Conservation (phyloP, 1,140 invertebrate species). For the Prorops nasuta region DNA sequence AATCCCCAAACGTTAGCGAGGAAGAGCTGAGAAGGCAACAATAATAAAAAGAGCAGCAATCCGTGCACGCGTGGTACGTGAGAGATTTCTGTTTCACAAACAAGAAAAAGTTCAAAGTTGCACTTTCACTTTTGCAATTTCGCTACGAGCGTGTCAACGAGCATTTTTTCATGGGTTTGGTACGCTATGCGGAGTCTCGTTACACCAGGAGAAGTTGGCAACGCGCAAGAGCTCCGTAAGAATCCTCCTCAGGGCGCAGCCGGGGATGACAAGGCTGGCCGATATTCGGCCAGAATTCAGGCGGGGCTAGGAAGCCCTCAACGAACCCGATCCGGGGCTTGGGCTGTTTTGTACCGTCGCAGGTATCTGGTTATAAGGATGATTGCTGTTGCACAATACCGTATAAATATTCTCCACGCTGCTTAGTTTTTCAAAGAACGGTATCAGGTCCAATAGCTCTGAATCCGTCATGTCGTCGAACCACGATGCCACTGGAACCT, state of each 20-base stretch:
- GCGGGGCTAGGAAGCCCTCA: conserved; percentile 52
- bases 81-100: too few species aligned
- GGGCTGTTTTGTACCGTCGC: conserved; percentile 42
- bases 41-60: too few species aligned
- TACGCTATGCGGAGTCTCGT: too few species aligned
- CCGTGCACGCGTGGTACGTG: too few species aligned
- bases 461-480: conserved; percentile 96
- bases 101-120: too few species aligned
- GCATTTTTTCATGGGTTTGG: too few species aligned
- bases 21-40: too few species aligned
- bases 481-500: conserved; percentile 97
- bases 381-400: conserved; percentile 86
- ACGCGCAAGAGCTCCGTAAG: conserved; percentile 40
- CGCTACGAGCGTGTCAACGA: too few species aligned
- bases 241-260: conserved; percentile 44
- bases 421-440: conserved; percentile 92
- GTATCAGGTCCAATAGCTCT: conserved; percentile 91
- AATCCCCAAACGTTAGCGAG: too few species aligned
- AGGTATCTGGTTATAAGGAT: conserved; percentile 68
- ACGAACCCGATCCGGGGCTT: conserved; percentile 42
- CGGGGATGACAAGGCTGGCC: conserved; percentile 47
- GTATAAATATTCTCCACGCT: conserved; percentile 93
- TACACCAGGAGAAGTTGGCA: conserved; percentile 33
- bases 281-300: conserved; percentile 43
- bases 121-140: too few species aligned